Base-by-base conservation (phyloP, 2,113 vertebrate species). In the Cairina moschata region DNA sequence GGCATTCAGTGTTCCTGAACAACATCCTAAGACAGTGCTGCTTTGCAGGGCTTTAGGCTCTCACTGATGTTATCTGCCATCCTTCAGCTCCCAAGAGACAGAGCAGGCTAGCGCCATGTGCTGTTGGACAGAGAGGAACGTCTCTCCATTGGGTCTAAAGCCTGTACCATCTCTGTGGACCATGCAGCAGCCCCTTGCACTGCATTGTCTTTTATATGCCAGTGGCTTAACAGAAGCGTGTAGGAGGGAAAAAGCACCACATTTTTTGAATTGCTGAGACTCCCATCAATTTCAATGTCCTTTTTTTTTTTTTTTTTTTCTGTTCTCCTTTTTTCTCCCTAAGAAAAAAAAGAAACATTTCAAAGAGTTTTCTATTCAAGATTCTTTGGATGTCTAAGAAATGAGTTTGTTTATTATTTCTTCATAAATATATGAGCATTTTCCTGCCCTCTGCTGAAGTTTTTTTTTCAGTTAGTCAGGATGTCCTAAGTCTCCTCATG, bases 81-180 rank as follows among this genome's bases (percentile, higher is more conserved):
- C n/a, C 55, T 91, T 32, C n/a, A 4, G 58, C 60, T 93, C 86
- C 69, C 78, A 75, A 76, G 76, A 88, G 72, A 63, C 4, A 1
- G 28, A 83, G 60, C 63, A 63, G 88, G 75, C 88, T 82, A 82
- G 86, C 93, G 79, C 65, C 68, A 38, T 0, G 0, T 81, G 68
- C 91, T 4, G 2, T 75, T 81, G 86, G 69, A 77, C 42, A 71
- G 72, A 73, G 69, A 67, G 48, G 55, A 90, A 71, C 1, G 5
- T 32, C 83, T 77, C 63, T 90, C 82, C 65, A 17, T 54, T 68
- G 40, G 46, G 72, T 90, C 90, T 79, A 95, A 96, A 94, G 83
- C 65, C 85, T 83, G 46, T 77, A 20, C 5, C 5, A 63, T 88
- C 81, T 77, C 88, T 66, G 68, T 74, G 91, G 74, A 89, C 89